Evolutionary conservation across 1,140 invertebrate genomes (phyloP), one percentile per base, ranked within the genome.

Genomic region (Cydia strobilella): DNA sequence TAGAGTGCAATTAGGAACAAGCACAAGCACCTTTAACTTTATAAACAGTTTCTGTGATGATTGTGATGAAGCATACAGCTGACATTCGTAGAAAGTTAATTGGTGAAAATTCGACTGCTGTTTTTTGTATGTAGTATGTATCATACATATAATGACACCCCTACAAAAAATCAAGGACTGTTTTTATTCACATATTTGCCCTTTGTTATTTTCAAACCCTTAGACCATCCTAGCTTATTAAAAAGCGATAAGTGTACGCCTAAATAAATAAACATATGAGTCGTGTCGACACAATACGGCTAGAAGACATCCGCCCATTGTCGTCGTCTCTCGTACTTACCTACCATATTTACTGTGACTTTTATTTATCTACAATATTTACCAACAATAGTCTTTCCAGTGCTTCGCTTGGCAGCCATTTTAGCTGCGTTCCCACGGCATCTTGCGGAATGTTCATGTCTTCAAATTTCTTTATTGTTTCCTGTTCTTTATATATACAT

Each of bases 251-350:
- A 69, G 65, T 69, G 65, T 69, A 69, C 65, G 31, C 35, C 65
- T 69, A 69, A 69, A 69, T 69, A 69, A 69, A 69, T 69, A 69
- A 69, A 69, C 65, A 69, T 39, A 69, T 69, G 65, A 69, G 65
- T 69, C 65, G 65, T 69, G 65, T 42, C 63, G 63, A 45, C 20
- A 54, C 71, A 72, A 73, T 69, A 74, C 48, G 63, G 65, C 76
- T 27, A 74, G 72, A 74, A 78, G 73, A 79, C 80, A 79, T 81
- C 80, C 80, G 80, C 54, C 78, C 75, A 81, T 81, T 81, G 78
- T 81, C 74, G 62, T 35, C 20, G 18, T 48, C 65, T 69, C 77
- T 74, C n/a, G 31, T 35, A 69, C 63, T 31, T 31, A 35, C 63
- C 63, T 31, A 35, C 15, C 27, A 69, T 69, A 69, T 69, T 69